Base-by-base conservation (phyloP, 2,797 vertebrate species). In the Oreochromis grahami region DNA sequence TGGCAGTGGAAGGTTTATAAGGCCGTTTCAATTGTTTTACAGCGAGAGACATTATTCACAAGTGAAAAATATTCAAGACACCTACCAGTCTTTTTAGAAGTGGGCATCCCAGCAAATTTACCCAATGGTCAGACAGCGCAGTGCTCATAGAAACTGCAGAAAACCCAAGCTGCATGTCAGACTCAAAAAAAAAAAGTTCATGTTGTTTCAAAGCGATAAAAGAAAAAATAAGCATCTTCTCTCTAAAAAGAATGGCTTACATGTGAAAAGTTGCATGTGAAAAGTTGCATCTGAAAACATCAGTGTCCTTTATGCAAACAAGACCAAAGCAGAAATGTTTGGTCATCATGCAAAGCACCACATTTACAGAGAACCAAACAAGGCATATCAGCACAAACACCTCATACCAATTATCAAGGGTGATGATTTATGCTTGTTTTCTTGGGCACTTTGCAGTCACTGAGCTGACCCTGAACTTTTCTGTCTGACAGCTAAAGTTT, bases 321-420 rank as follows among this genome's bases (percentile, higher is more conserved):
- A 3, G 24, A 19, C 65, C 14, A 45, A 1, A 45, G 24, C 24
- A 11, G 41, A 72, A 17, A 72, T 1, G 21, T 45, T 26, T 70
- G 21, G 21, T 7, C 0, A 0, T 70, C 21, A 45, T 70, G 0
- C 21, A 24, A 41, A 43, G 34, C 34, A 38, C 60, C 34, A 21
- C 0, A 5, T 38, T n/a, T 38, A 8, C 11, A 13, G 34, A 65
- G 7, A 38, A 21, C 11, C 19, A 65, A 65, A 21, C 60, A 38
- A n/a, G 7, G 34, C 34, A 65, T 38, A 38, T 65, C 7, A 65
- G 32, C 38, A 68, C 63, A 68, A 68, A 68, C 21, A 0, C n/a
- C 36, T 43, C 38, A 24, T 1, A 26, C 1, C 13, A 68, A 3
- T 24, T 68, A 41, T 68, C 2, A 68, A 24, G 5, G 63, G 8